phyloP scores from a whole-genome alignment of 2,888 invertebrate genomes.

The Ellobium chinense region DNA sequence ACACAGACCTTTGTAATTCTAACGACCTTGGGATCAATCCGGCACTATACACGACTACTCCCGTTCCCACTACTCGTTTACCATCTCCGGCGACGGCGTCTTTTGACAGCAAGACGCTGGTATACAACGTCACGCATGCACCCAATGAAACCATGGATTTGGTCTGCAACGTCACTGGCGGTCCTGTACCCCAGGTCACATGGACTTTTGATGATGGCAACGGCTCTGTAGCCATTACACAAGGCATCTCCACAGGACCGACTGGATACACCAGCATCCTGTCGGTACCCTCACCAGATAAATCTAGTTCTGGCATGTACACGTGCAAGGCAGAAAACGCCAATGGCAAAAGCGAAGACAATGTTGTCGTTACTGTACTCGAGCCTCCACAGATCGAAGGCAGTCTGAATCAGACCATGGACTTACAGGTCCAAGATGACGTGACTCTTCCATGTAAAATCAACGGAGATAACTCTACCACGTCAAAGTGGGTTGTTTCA shows the following conservation, averaged over 20 bases:
- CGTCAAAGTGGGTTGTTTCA: neutral
- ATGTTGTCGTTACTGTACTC: neutral
- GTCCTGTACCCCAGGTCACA: neutral
- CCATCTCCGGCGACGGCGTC: neutral
- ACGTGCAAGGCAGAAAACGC: conserved; percentile 8
- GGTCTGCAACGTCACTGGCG: conserved; percentile 15
- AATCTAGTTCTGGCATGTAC: neutral
- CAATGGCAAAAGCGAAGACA: neutral
- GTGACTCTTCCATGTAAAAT: neutral
- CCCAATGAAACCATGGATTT: conserved; percentile 17
- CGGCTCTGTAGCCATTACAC: neutral
- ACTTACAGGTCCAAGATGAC: neutral
- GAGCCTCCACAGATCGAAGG: conserved; percentile 8
- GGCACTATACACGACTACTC: conserved; percentile 13
- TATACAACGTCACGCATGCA: conserved; percentile 2
- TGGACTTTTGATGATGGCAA: conserved; percentile 13
- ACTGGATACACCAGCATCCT: conserved; percentile 19
- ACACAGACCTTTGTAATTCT: conserved; percentile 26
- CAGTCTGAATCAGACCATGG: neutral
- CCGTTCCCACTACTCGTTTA: conserved; percentile 14
- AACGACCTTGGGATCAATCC: conserved; percentile 25
- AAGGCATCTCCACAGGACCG: neutral
- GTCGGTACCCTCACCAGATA: neutral
- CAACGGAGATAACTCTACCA: neutral
- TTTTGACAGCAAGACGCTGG: neutral